Evolutionary conservation across 2,797 vertebrate genomes (phyloP).

Genomic region (Melanogrammus aeglefinus): DNA sequence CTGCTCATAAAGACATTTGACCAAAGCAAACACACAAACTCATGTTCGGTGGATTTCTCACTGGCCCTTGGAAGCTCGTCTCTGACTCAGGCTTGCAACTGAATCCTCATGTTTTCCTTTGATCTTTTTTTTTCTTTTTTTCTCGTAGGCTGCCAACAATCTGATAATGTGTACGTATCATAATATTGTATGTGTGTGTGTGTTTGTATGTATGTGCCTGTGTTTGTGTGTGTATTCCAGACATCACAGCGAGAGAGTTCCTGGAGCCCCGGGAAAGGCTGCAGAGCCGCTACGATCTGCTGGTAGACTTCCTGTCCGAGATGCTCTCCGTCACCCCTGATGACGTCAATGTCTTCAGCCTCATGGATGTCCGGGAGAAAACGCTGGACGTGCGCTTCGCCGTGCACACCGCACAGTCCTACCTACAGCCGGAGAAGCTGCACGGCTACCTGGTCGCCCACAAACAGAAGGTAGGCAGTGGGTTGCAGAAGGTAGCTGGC

Average conservation of each 20-base stretch:
- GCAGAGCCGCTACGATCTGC: conserved; percentile 70
- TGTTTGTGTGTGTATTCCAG: conserved; percentile 57
- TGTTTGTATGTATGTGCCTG: conserved; percentile 20
- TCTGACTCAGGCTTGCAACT: background rate
- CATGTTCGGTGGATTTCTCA: background rate
- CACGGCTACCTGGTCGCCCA: conserved; percentile 79
- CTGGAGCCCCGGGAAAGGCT: conserved; percentile 68
- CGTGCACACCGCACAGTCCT: conserved; percentile 60
- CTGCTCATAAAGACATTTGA: background rate
- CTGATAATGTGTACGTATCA: background rate
- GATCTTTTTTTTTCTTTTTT: background rate
- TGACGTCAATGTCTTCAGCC: conserved; percentile 76
- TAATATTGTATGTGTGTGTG: conserved; percentile 12
- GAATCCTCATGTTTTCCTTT: background rate
- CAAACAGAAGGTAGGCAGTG: conserved; percentile 78
- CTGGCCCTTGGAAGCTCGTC: background rate
- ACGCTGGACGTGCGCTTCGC: conserved; percentile 78
- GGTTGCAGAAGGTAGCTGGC: background rate
- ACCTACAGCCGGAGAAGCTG: conserved; percentile 78
- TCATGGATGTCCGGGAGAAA: conserved; percentile 69
- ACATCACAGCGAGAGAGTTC: conserved; percentile 80
- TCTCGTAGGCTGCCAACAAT: background rate
- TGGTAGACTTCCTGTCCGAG: conserved; percentile 79
- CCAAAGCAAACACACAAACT: background rate
- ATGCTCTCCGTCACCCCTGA: conserved; percentile 69